A percentile compares a stretch with the other conserved stretches of the same genome.
These are phyloP conservation scores for Conus ventricosus DNA, from an alignment of 1,140 invertebrate genomes.

Conservation along the genomic window DNA sequence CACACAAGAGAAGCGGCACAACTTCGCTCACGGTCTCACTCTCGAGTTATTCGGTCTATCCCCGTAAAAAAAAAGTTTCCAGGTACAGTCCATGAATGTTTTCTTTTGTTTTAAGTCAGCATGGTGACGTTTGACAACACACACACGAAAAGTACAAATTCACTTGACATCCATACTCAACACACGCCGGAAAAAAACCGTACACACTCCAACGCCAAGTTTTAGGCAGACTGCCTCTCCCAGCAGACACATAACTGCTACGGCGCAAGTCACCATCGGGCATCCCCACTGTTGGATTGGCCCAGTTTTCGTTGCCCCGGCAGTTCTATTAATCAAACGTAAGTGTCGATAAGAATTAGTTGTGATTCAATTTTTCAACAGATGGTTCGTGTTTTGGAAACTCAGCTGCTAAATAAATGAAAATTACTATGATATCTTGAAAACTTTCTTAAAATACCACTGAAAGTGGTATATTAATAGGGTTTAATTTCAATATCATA, in stretches of 20 bases:
- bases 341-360: background rate
- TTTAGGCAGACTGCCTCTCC: background rate
- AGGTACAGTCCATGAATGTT: background rate
- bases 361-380: no score
- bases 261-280: background rate
- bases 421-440: no score
- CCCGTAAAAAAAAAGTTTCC: background rate
- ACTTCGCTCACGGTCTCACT: background rate
- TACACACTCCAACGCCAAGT: background rate
- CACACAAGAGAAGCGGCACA: background rate
- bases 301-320: background rate
- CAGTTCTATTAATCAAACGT: background rate
- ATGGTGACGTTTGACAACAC: background rate
- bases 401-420: no score
- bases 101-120: background rate
- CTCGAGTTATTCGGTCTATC: background rate
- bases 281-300: conserved; percentile 5
- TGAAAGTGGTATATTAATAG: no score
- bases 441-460: no score
- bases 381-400: no score
- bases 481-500: no score
- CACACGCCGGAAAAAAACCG: background rate
- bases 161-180: background rate
- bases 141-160: background rate
- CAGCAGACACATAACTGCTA: background rate